Evolutionary conservation across 2,797 vertebrate species (phyloP).

Genomic region (Esox lucius): DNA sequence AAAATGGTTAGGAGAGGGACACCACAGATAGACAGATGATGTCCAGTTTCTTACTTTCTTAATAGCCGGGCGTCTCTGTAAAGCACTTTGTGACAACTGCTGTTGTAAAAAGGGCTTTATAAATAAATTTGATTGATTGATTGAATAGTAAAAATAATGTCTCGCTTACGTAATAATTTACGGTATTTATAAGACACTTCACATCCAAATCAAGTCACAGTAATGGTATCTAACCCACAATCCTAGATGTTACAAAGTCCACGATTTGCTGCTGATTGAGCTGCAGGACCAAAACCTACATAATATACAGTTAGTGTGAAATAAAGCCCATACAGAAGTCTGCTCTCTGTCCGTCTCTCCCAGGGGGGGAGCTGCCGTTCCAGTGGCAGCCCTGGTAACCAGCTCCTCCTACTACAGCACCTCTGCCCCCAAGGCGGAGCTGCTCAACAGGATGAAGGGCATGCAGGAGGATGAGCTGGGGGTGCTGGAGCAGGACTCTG

Average conservation of each 20-base stretch:
- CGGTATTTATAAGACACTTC: too few species aligned
- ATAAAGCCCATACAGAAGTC: not conserved
- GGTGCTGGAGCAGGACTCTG: constrained; percentile 79
- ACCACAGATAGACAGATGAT: not conserved
- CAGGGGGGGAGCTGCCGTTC: constrained; percentile 76
- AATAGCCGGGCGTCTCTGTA: too few species aligned
- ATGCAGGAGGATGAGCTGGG: constrained; percentile 78
- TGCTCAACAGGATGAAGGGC: constrained; percentile 96
- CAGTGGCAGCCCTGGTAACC: constrained; percentile 79
- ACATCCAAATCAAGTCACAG: too few species aligned
- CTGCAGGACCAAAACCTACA: not conserved
- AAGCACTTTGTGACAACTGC: too few species aligned
- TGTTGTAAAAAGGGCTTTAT: too few species aligned
- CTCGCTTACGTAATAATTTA: too few species aligned
- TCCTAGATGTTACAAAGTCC: too few species aligned
- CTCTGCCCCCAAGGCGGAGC: constrained; percentile 91
- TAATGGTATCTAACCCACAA: too few species aligned
- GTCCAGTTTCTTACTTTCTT: not conserved
- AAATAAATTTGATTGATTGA: too few species aligned
- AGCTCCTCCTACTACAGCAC: constrained; percentile 96
- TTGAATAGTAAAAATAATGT: not conserved
- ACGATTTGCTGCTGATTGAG: too few species aligned
- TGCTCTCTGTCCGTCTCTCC: not conserved
- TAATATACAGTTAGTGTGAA: too few species aligned
- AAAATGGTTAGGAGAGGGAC: not conserved